phyloP scores from a whole-genome alignment of 2,113 vertebrate species.

The Pelusios castaneus region DNA sequence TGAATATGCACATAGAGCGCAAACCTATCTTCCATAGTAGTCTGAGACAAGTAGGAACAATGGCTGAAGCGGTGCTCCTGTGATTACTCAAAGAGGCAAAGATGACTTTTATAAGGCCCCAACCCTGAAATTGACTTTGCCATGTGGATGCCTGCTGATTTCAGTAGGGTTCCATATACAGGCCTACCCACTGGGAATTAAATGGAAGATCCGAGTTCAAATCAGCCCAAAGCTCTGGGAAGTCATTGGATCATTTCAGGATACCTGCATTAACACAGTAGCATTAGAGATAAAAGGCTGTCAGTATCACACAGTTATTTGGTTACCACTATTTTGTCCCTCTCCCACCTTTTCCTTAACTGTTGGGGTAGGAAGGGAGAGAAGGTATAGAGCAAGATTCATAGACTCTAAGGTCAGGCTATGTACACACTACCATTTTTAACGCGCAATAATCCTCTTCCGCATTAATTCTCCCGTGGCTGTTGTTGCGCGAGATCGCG shows the following conservation, averaged over 20 bases:
- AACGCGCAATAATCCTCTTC: too few species aligned
- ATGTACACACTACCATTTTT: too few species aligned
- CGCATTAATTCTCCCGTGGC: too few species aligned
- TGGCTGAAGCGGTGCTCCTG: neutral
- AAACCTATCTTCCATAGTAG: neutral
- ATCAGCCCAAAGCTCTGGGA: neutral
- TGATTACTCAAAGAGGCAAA: neutral
- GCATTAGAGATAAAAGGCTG: neutral
- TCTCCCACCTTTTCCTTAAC: neutral
- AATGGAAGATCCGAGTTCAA: neutral
- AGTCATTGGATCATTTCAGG: neutral
- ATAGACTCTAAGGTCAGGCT: too few species aligned
- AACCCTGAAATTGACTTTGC: neutral
- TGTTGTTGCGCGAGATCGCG: too few species aligned
- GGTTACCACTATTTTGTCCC: neutral
- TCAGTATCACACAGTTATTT: neutral
- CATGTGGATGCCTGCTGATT: neutral
- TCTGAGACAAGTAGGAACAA: neutral
- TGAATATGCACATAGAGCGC: neutral
- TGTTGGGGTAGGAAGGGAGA: neutral
- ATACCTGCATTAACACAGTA: neutral
- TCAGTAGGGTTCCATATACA: neutral
- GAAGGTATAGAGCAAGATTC: rapidly evolving
- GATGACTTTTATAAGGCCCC: neutral
- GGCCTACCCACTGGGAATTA: neutral